Evolutionary conservation across 2,113 vertebrate species (phyloP).

Genomic region (Litocranius walleri): DNA sequence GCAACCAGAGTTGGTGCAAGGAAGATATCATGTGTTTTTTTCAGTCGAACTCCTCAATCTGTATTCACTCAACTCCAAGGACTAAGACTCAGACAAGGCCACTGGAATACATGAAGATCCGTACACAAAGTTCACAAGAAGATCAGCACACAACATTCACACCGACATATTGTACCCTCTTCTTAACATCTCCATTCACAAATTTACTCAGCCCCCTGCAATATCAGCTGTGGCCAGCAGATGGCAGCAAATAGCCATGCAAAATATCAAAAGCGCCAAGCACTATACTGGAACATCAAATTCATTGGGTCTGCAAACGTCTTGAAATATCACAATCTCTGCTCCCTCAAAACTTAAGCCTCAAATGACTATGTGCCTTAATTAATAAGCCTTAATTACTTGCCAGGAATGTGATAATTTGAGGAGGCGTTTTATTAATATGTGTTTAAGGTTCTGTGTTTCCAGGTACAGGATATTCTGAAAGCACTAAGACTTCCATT

Average conservation of each 20-base stretch:
- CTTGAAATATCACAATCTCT: not conserved
- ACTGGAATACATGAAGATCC: not conserved
- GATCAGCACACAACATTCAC: not conserved
- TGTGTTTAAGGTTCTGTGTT: not conserved
- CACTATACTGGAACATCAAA: accelerated
- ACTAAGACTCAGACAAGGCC: not conserved
- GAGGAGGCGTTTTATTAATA: not conserved
- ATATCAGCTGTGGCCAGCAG: slow-evolving; percentile 66
- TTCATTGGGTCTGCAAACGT: not conserved
- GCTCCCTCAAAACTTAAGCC: not conserved
- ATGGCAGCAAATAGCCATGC: slow-evolving; percentile 78
- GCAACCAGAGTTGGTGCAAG: not conserved
- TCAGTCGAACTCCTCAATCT: not conserved
- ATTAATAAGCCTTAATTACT: slow-evolving; percentile 18
- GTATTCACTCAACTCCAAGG: not conserved
- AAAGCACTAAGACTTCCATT: not conserved
- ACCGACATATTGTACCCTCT: not conserved
- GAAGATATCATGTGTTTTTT: not conserved
- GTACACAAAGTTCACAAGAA: not conserved
- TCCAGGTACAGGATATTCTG: not conserved
- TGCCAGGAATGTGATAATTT: not conserved
- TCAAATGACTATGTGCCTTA: not conserved
- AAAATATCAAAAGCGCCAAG: not conserved
- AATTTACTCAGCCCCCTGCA: slow-evolving; percentile 31
- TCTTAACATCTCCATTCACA: not conserved